These are phyloP conservation scores for Polietes domitor DNA, from an alignment of 2,888 invertebrate species.

Conservation along the genomic window DNA sequence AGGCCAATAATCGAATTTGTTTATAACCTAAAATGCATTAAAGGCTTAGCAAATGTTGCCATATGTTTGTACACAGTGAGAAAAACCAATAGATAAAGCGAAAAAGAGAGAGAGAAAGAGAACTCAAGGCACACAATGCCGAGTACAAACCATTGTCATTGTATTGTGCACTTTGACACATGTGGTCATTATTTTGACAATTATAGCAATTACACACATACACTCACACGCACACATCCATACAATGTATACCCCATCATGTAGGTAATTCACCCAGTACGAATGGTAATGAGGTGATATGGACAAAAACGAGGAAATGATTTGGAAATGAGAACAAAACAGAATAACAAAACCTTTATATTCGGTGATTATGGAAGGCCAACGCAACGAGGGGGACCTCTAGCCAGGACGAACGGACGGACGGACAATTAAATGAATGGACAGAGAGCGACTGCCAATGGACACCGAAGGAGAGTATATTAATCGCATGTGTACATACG, in stretches of 20 bases:
- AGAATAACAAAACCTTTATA: not conserved
- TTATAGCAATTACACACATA: constrained; percentile 46
- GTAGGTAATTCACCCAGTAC: not conserved
- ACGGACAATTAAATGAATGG: not conserved
- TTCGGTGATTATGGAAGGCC: not conserved
- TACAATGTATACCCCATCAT: not conserved
- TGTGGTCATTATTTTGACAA: constrained; percentile 77
- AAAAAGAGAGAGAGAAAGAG: not conserved
- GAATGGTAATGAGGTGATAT: constrained; percentile 23
- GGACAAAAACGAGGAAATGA: not conserved
- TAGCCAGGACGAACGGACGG: not conserved
- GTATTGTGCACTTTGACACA: constrained; percentile 49
- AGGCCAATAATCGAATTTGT: constrained; percentile 25
- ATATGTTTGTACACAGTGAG: constrained; percentile 37
- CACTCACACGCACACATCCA: not conserved
- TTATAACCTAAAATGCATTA: constrained; percentile 72
- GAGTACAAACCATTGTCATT: not conserved
- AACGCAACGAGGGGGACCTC: not conserved
- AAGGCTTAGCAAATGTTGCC: constrained; percentile 68
- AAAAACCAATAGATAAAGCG: not conserved
- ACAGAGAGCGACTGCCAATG: not conserved
- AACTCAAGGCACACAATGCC: not conserved
- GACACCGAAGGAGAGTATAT: not conserved
- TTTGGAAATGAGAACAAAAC: constrained; percentile 7
- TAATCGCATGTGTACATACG: not conserved